Percentiles rank a stretch among this genome's conserved stretches.
phyloP scores from a whole-genome alignment of 2,888 invertebrate species.

The Silvanus unidentatus region DNA sequence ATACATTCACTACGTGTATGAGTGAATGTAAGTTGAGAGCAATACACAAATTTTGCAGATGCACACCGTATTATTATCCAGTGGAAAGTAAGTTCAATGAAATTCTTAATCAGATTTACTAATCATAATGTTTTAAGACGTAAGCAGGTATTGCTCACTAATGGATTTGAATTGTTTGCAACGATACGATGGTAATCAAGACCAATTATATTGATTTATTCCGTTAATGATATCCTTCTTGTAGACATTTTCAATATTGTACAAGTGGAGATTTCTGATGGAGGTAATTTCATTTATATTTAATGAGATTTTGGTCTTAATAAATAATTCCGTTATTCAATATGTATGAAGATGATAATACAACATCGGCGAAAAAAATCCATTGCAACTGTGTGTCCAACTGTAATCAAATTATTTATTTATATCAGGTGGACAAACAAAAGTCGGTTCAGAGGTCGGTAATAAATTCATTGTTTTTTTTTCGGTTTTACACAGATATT shows the following conservation, averaged over 20 bases:
- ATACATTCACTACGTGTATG: conserved; percentile 14
- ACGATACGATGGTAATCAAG: background rate
- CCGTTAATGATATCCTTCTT: background rate
- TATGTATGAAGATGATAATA: too few species aligned
- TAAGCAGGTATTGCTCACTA: conserved; percentile 8
- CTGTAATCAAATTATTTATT: conserved; percentile 14
- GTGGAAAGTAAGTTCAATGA: conserved; percentile 5
- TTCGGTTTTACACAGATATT: too few species aligned
- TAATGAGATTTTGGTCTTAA: too few species aligned
- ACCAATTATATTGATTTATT: background rate
- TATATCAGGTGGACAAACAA: conserved; percentile 14
- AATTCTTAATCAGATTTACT: background rate
- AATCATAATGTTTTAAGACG: background rate
- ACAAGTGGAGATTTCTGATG: background rate
- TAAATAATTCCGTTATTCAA: too few species aligned
- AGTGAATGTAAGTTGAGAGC: conserved; percentile 13
- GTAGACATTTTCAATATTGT: background rate
- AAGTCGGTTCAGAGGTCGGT: background rate
- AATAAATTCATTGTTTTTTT: background rate
- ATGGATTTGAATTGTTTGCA: conserved; percentile 9
- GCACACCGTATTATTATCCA: conserved; percentile 14
- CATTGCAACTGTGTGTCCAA: conserved; percentile 13
- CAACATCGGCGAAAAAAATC: too few species aligned
- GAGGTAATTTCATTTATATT: background rate
- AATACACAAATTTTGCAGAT: conserved; percentile 9